Percentiles rank a stretch among this genome's conserved stretches.
Evolutionary conservation across 2,888 invertebrate genomes (phyloP).

Genomic region (Apamea monoglypha): DNA sequence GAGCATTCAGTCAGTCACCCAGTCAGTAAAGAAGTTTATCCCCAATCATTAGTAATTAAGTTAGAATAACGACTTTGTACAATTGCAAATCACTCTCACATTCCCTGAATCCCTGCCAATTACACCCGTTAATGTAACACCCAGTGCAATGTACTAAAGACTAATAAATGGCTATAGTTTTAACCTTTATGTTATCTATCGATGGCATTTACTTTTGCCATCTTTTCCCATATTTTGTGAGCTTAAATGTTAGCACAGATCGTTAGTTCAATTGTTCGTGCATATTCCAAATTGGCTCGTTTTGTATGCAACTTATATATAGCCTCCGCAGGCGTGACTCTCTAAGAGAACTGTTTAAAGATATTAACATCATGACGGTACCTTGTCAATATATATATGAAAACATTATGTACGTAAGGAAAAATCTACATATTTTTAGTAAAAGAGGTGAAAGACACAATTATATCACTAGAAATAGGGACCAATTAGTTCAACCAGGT

Average conservation of each 20-base stretch:
- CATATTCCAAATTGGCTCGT: slow-evolving; percentile 53
- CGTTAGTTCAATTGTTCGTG: slow-evolving; percentile 56
- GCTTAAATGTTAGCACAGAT: slow-evolving; percentile 70
- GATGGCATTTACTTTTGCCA: slow-evolving; percentile 68
- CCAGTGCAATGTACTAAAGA: slow-evolving; percentile 19
- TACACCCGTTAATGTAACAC: slow-evolving; percentile 32
- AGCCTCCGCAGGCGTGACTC: too few relatives aligned
- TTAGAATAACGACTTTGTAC: not conserved
- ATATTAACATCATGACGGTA: too few relatives aligned
- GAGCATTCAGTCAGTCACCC: not conserved
- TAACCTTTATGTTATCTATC: slow-evolving; percentile 65
- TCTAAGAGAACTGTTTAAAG: too few relatives aligned
- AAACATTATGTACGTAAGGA: too few relatives aligned
- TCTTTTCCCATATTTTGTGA: slow-evolving; percentile 72
- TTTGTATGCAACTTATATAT: slow-evolving; percentile 38
- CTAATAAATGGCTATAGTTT: slow-evolving; percentile 40
- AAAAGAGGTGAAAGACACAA: too few relatives aligned
- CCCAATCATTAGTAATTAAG: not conserved
- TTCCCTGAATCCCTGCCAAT: slow-evolving; percentile 14
- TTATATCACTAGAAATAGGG: too few relatives aligned
- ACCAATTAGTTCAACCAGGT: too few relatives aligned
- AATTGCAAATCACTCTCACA: not conserved
- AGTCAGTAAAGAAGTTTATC: not conserved
- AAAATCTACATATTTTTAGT: too few relatives aligned
- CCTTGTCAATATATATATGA: too few relatives aligned